Percentiles rank a stretch among this genome's conserved stretches.
phyloP scores from a whole-genome alignment of 2,797 vertebrate genomes.

The Benthosema pterotum region DNA sequence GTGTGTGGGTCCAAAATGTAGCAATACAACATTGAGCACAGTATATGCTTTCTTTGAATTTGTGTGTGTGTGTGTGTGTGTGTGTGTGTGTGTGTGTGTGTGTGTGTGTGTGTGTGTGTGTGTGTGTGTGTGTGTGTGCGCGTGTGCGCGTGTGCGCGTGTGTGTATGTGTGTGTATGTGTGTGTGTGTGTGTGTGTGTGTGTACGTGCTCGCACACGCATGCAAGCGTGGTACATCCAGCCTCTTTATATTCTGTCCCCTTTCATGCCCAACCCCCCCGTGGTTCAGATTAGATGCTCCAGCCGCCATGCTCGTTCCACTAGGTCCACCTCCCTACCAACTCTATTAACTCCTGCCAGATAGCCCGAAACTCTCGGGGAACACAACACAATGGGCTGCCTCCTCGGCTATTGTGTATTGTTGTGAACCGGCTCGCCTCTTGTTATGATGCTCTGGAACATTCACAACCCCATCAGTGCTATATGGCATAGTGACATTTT shows the following conservation, averaged over 20 bases:
- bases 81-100: too few species aligned
- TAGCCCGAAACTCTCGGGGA: constrained; percentile 51
- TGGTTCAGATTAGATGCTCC: constrained; percentile 26
- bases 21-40: too few species aligned
- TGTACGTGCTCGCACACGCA: constrained; percentile 4
- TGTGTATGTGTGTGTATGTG: constrained; percentile 14
- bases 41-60: background rate
- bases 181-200: constrained; percentile 15
- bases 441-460: constrained; percentile 55
- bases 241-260: constrained; percentile 27
- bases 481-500: constrained; percentile 58
- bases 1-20: too few species aligned
- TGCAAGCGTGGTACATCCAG: constrained; percentile 6
- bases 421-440: constrained; percentile 35
- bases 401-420: constrained; percentile 50
- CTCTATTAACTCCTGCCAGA: constrained; percentile 53
- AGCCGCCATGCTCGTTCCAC: constrained; percentile 22
- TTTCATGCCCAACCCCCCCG: constrained; percentile 44
- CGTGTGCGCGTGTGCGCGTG: constrained; percentile 15
- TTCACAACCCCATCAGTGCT: constrained; percentile 39
- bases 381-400: constrained; percentile 57
- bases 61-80: constrained; percentile 15
- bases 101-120: too few species aligned
- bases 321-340: constrained; percentile 29
- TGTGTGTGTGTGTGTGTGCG: too few species aligned